These are phyloP conservation scores for Notothenia rossii DNA, from an alignment of 2,113 vertebrate genomes.

Conservation along the genomic window DNA sequence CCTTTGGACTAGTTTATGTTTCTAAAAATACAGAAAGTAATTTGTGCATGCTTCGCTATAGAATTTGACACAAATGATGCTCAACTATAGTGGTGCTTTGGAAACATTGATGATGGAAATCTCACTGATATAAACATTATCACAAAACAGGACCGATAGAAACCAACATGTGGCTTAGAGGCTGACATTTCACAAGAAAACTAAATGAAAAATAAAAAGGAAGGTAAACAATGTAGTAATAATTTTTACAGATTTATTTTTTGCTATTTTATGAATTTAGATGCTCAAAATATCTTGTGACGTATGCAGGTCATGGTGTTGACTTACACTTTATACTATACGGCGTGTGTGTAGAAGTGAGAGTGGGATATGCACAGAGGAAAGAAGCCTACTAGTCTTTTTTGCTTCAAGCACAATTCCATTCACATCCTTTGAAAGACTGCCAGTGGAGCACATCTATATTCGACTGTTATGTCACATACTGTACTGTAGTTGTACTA, in stretches of 20 bases:
- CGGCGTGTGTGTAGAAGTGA: not conserved
- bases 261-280: not conserved
- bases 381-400: conserved; percentile 25
- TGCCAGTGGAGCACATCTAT: conserved; percentile 22
- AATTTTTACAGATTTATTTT: not conserved
- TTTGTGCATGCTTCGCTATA: conserved; percentile 1
- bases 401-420: conserved; percentile 28
- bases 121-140: not conserved
- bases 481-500: not conserved
- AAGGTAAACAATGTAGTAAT: not conserved
- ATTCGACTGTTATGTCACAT: conserved; percentile 11
- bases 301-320: not conserved
- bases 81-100: not conserved
- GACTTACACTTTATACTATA: not conserved
- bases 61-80: conserved; percentile 14
- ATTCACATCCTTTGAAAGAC: conserved; percentile 31
- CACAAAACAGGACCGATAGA: not conserved
- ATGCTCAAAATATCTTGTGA: not conserved
- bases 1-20: conserved; percentile 19
- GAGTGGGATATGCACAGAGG: conserved; percentile 14
- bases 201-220: not conserved
- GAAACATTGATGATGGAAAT: not conserved
- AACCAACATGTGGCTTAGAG: not conserved
- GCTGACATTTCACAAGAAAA: not conserved
- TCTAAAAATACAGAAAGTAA: conserved; percentile 47